Evolutionary conservation across 2,888 invertebrate species (phyloP).

Genomic region (Drosophila mimica): DNA sequence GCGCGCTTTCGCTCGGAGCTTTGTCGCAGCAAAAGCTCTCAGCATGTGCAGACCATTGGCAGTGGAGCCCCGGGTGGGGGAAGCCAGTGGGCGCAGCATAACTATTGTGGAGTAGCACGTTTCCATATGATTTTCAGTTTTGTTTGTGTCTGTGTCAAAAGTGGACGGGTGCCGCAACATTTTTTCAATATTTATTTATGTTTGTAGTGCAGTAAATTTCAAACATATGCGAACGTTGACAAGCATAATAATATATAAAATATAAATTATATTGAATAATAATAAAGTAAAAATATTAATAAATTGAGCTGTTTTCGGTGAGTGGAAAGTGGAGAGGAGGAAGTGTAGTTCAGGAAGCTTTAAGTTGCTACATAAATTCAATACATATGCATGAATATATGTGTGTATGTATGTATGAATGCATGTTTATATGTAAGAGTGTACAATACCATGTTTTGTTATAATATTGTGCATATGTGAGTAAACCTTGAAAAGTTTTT

Average conservation of each 20-base stretch:
- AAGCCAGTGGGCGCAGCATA: slow-evolving; percentile 56
- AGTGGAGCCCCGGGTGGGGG: slow-evolving; percentile 15
- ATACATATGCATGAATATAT: slow-evolving; percentile 2
- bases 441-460: slow-evolving; percentile 26
- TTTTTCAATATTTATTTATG: slow-evolving; percentile 33
- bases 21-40: slow-evolving; percentile 54
- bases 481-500: slow-evolving; percentile 62
- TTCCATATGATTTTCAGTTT: slow-evolving; percentile 77
- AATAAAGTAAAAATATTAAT: slow-evolving; percentile 8
- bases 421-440: neutral
- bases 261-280: slow-evolving; percentile 6
- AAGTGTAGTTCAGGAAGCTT: slow-evolving; percentile 13
- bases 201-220: slow-evolving; percentile 26
- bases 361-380: slow-evolving; percentile 11
- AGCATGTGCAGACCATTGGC: slow-evolving; percentile 43
- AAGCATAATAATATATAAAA: slow-evolving; percentile 1
- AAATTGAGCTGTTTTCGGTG: slow-evolving; percentile 30
- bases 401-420: slow-evolving; percentile 1
- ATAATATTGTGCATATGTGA: slow-evolving; percentile 34
- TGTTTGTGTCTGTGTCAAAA: slow-evolving; percentile 59
- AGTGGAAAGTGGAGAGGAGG: slow-evolving; percentile 23
- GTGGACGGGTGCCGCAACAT: slow-evolving; percentile 15
- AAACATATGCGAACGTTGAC: neutral
- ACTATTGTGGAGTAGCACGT: slow-evolving; percentile 56
- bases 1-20: slow-evolving; percentile 66